Evolutionary conservation across 1,140 invertebrate species (phyloP), one percentile per base, ranked within the genome.

Genomic region (Drosophila sechellia): DNA sequence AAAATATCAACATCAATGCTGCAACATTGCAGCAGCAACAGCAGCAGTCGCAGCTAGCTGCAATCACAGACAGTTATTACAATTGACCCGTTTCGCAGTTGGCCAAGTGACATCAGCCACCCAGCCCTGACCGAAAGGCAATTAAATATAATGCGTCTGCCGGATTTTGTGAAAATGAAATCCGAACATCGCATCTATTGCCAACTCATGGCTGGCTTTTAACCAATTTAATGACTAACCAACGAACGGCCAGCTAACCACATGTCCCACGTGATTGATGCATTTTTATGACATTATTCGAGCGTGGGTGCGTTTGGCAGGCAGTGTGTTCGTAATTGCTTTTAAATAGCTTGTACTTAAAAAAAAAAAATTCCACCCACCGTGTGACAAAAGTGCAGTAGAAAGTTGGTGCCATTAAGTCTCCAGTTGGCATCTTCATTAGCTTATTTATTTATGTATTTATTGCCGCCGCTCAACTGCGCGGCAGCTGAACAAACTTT

Each of bases 101-200:
- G 49, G 15, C 40, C 63, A 45, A 60, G 60, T 61, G 61, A 81
- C 60, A 48, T 84, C 77, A 77, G 66, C 25, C 42, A 17, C 2
- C 20, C 20, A 22, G 20, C 20, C 5, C n/a, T 42, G 42, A 37
- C 73, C 50, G 42, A 57, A 66, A 75, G 60, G 63, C 81, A 78
- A 78, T 86, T 71, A 78, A 87, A 79, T 79, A 64, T 71, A 77
- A 79, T 83, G 65, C 77, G 73, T 78, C 65, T 87, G 74, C 74
- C 52, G 61, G 54, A 76, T 68, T 75, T 76, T 57, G 42, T 45
- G 17, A 45, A 35, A 45, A 17, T 39, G 31, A 31, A 25, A 59
- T 40, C 25, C 58, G 53, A 54, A 58, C 53, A 58, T 31, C 8
- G 52, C 50, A 49, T 59, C 39, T 66, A 64, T 60, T 73, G 79